phyloP scores from a whole-genome alignment of 2,113 vertebrate species.

The Corapipo altera region DNA sequence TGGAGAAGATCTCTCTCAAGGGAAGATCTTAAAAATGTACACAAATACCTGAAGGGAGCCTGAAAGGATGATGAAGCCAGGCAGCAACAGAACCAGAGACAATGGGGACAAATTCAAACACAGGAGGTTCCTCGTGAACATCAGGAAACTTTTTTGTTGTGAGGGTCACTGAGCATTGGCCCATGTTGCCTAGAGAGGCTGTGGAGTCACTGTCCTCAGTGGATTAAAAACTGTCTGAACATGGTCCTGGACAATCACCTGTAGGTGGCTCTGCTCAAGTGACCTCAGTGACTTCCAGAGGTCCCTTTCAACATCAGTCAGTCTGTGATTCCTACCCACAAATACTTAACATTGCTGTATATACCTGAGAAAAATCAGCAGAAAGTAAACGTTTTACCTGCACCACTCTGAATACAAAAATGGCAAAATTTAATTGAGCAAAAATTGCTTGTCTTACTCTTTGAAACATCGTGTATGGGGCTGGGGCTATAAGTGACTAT shows the following conservation, averaged over 20 bases:
- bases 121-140: background rate
- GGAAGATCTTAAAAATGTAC: background rate
- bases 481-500: background rate
- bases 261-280: background rate
- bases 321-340: background rate
- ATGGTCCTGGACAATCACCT: background rate
- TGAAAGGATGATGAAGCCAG: background rate
- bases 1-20: background rate
- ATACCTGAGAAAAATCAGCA: background rate
- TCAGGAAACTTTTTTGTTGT: background rate
- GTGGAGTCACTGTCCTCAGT: background rate
- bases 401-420: background rate
- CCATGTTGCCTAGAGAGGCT: background rate
- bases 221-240: background rate
- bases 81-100: background rate
- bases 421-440: background rate
- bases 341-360: background rate
- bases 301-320: background rate
- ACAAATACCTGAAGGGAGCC: background rate
- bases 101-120: background rate
- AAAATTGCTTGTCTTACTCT: background rate
- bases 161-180: background rate
- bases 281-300: background rate
- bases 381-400: background rate
- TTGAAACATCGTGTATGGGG: background rate